phyloP scores from a whole-genome alignment of 2,113 vertebrate species.

The Atrichornis clamosus region DNA sequence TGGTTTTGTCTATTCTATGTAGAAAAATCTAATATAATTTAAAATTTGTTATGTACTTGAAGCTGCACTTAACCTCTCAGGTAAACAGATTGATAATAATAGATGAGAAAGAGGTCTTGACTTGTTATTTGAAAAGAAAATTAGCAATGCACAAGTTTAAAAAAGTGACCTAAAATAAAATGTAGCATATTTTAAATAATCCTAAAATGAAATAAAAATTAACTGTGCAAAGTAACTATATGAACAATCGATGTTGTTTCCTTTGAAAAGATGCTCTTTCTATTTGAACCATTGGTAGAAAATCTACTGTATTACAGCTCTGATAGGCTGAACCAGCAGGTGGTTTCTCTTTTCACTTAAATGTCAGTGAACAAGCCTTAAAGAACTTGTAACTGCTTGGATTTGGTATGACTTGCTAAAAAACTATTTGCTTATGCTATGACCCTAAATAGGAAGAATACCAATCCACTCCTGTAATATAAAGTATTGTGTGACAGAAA shows the following conservation, averaged over 20 bases:
- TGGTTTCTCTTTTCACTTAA: not conserved
- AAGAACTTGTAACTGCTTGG: not conserved
- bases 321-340: not conserved
- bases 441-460: not conserved
- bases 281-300: not conserved
- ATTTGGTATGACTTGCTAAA: not conserved
- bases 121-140: not conserved
- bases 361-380: not conserved
- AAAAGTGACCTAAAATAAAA: not conserved
- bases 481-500: not conserved
- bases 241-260: not conserved
- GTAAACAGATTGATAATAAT: constrained; percentile 32
- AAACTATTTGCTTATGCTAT: not conserved
- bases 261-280: not conserved
- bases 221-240: not conserved
- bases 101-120: not conserved
- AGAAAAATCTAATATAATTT: constrained; percentile 56
- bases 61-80: constrained; percentile 57
- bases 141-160: not conserved
- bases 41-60: constrained; percentile 54
- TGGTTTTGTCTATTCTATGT: constrained; percentile 52
- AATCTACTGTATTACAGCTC: not conserved
- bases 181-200: not conserved
- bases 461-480: not conserved
- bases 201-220: not conserved